phyloP scores from a whole-genome alignment of 1,140 invertebrate species.

The Spodoptera litura region DNA sequence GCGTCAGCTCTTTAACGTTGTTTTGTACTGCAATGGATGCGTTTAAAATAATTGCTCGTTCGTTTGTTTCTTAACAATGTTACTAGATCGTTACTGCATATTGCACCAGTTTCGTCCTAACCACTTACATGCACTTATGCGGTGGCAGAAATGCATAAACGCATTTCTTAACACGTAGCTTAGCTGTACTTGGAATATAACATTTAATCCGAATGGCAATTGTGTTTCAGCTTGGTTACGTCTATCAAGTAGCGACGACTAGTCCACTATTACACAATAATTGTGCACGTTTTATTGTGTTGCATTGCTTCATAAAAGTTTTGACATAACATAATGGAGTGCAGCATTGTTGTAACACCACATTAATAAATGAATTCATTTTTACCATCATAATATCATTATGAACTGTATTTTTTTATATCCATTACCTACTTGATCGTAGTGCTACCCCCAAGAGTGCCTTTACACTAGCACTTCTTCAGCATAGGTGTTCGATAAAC shows the following conservation, averaged over 20 bases:
- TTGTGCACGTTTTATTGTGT: too few species aligned
- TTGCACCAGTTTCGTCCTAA: slow-evolving; percentile 15
- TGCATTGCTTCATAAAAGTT: too few species aligned
- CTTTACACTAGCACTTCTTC: too few species aligned
- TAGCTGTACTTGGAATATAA: slow-evolving; percentile 20
- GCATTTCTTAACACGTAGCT: slow-evolving; percentile 31
- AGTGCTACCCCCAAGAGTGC: too few species aligned
- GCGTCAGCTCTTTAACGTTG: slow-evolving; percentile 66
- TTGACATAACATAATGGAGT: too few species aligned
- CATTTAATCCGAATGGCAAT: slow-evolving; percentile 21
- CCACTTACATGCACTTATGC: slow-evolving; percentile 38
- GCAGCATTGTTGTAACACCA: too few species aligned
- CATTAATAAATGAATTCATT: too few species aligned
- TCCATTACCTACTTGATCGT: too few species aligned
- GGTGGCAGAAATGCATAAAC: slow-evolving; percentile 15
- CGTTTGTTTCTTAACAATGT: slow-evolving; percentile 41
- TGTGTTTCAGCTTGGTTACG: slow-evolving; percentile 25
- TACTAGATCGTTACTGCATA: slow-evolving; percentile 17
- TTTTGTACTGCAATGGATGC: slow-evolving; percentile 65
- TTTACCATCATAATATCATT: too few species aligned
- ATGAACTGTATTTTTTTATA: too few species aligned
- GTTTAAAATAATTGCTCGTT: slow-evolving; percentile 71
- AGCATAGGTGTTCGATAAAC: too few species aligned
- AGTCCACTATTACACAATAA: too few species aligned
- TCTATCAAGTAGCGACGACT: slow-evolving; percentile 5